phyloP scores from a whole-genome alignment of 2,113 vertebrate species.

The Brachyhypopomus occidentalis region DNA sequence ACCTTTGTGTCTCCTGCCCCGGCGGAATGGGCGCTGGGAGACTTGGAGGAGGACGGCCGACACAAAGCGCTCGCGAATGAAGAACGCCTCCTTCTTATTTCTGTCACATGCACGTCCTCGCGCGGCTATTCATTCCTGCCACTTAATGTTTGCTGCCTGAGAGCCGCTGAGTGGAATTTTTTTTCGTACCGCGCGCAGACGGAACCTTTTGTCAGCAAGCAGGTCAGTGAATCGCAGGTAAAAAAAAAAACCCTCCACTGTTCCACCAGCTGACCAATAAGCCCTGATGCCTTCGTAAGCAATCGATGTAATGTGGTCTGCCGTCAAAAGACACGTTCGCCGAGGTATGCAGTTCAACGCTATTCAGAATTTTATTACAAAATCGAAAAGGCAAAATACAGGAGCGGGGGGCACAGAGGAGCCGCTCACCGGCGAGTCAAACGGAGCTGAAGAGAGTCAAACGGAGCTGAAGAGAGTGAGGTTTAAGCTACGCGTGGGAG shows the following conservation, averaged over 20 bases:
- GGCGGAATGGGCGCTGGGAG: constrained; percentile 33
- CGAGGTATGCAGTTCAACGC: too few species aligned
- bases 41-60: constrained; percentile 31
- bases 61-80: constrained; percentile 36
- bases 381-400: too few species aligned
- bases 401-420: too few species aligned
- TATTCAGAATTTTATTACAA: too few species aligned
- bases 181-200: constrained; percentile 29
- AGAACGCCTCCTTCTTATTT: constrained; percentile 49
- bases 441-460: constrained; percentile 34
- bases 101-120: constrained; percentile 46
- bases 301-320: neutral
- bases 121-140: constrained; percentile 52
- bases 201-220: constrained; percentile 41
- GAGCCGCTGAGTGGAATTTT: constrained; percentile 45
- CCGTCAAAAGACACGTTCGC: neutral
- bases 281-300: too few species aligned
- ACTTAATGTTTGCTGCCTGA: constrained; percentile 43
- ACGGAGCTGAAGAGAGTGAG: constrained; percentile 39
- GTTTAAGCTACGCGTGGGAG: constrained; percentile 44
- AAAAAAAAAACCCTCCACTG: too few species aligned
- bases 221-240: constrained; percentile 13
- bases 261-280: too few species aligned
- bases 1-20: constrained; percentile 35
- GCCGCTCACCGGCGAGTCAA: neutral